Evolutionary conservation across 2,113 vertebrate genomes (phyloP), one percentile per base, ranked within the genome.

Genomic region (Naja naja): DNA sequence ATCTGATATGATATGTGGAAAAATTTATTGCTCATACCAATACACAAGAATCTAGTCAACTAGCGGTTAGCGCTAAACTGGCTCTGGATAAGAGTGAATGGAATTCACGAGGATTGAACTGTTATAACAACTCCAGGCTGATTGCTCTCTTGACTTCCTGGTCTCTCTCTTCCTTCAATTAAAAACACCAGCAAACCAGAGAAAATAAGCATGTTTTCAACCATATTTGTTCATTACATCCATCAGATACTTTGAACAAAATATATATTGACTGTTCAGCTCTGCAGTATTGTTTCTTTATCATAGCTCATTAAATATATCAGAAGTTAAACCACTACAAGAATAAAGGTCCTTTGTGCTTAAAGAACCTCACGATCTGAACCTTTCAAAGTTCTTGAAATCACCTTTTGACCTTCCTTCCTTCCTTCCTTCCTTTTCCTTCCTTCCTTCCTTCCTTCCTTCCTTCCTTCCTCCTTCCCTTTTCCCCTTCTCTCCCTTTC

Each of bases 211-310:
- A 27, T 10, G 9, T 49, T 64, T 92, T 23, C 87, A 88, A 39
- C 56, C 85, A 27, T 58, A 64, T 87, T 25, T 92, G 91, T 88
- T 87, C 56, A 92, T 92, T 52, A 60, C 56, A 64, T 27, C 85
- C 11, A 64, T 88, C 55, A 88, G 30, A 87, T 88, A 88, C 39
- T 87, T 34, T 87, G 43, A 39, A 87, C 49, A 87, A 87, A 87
- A 91, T 49, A 87, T 55, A 85, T 52, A 27, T 39, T 85, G 85
- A 16, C 45, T 88, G 64, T 64, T 92, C 91, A 87, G 30, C 91
- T 92, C 30, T 88, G 85, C 87, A 92, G 39, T 64, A 22, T 56
- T 87, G 91, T 60, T 88, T 52, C 45, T 47, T 85, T 8, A 8
- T 47, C 47, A 47, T 8, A 47, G 47, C 47, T 47, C 12, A 87